Evolutionary conservation across 1,140 invertebrate genomes (phyloP), one percentile per base, ranked within the genome.

Genomic region (Lithobius niger): DNA sequence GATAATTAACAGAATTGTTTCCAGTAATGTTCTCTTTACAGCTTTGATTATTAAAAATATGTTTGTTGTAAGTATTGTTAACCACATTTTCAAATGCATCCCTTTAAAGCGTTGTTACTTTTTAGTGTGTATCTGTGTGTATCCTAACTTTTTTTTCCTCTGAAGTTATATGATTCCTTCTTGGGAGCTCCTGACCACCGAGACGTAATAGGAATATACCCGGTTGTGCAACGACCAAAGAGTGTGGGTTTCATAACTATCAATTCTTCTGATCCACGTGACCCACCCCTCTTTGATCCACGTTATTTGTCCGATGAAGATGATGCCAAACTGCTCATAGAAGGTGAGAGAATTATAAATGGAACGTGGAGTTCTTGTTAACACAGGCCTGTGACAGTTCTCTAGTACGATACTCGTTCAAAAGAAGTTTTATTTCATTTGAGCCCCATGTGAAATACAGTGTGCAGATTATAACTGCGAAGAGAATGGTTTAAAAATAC

Each of bases 201-300:
- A n/a, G n/a, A n/a, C n/a, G n/a, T n/a, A n/a, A n/a, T n/a, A n/a
- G n/a, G n/a, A n/a, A n/a, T n/a, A n/a, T n/a, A n/a, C n/a, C 88
- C 88, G 0, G 87, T 92, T 77, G 64, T 91, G 24, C 65, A 95
- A 2, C 73, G 92, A 42, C 76, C 76, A 3, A 65, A 69, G 57
- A 90, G 86, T 59, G 77, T 77, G 60, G 92, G 92, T 0, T 73
- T 77, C 16, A 84, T 96, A 16, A 82, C 81, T 57, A 65, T 96
- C 2, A 73, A 84, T 3, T 86, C 82, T 52, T 78, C 78, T 19
- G 86, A 94, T 72, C 94, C 94, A 0, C 84, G 83, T 57, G 83
- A 92, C 59, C 85, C 91, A 66, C 95, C 95, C 0, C 76, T 90
- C 16, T 92, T 98, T 50, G 86, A 92, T 66, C 89, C 94, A 0